phyloP scores from a whole-genome alignment of 2,797 vertebrate species.

The Chiroxiphia lanceolata region DNA sequence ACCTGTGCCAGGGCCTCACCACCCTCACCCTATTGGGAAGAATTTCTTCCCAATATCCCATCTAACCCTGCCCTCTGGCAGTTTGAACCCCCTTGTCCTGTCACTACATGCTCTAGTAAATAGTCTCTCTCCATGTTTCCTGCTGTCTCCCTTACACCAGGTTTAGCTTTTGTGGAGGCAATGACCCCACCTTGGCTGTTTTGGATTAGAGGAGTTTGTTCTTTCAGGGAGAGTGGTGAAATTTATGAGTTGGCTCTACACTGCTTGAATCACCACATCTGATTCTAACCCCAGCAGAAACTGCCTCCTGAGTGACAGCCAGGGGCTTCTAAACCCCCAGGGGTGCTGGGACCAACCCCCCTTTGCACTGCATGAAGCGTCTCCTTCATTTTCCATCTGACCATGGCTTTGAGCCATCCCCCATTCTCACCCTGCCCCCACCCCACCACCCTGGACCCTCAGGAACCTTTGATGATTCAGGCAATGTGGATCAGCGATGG shows the following conservation, averaged over 20 bases:
- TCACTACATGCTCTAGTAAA: neutral
- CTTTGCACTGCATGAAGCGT: neutral
- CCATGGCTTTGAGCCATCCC: neutral
- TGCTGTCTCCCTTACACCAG: rapidly evolving
- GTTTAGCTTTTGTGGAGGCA: neutral
- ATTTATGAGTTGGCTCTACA: neutral
- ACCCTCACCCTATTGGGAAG: rapidly evolving
- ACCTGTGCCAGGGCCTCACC: rapidly evolving
- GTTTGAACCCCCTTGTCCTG: neutral
- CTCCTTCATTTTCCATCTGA: neutral
- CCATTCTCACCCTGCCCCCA: neutral
- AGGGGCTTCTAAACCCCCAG: neutral
- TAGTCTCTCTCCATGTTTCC: neutral
- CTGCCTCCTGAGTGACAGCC: neutral
- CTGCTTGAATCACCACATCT: neutral
- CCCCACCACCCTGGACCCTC: neutral
- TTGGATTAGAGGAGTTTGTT: neutral
- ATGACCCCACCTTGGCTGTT: neutral
- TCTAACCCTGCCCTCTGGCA: rapidly evolving
- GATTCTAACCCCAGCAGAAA: neutral
- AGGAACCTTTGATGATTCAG: neutral
- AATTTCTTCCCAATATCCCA: neutral
- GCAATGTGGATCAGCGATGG: rapidly evolving
- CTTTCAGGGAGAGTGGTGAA: neutral
- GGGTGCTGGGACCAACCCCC: neutral